Evolutionary conservation across 2,113 vertebrate species (phyloP).

Genomic region (Bos indicus): DNA sequence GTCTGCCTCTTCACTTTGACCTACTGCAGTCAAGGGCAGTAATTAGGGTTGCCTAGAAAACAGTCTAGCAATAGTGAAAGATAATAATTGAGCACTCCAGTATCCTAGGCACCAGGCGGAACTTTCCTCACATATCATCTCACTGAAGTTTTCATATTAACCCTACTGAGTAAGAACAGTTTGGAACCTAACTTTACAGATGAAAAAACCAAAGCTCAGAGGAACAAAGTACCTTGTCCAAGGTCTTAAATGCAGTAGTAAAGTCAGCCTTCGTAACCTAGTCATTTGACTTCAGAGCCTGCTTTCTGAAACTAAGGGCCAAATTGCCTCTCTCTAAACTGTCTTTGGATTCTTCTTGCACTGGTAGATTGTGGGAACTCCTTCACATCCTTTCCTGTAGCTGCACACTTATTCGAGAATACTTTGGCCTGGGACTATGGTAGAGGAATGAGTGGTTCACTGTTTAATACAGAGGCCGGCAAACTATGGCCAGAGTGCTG

Average conservation of each 20-base stretch:
- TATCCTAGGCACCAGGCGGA: not conserved
- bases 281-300: not conserved
- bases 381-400: not conserved
- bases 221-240: not conserved
- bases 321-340: not conserved
- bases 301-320: not conserved
- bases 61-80: not conserved
- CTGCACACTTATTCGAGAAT: not conserved
- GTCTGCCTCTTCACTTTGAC: not conserved
- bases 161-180: not conserved
- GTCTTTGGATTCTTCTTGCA: not conserved
- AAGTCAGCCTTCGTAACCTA: not conserved
- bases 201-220: not conserved
- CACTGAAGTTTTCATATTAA: not conserved
- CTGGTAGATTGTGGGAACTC: not conserved
- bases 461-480: not conserved
- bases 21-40: not conserved
- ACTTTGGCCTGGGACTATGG: not conserved
- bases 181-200: conserved; percentile 13
- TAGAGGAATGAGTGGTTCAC: not conserved
- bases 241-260: not conserved
- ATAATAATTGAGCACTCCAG: not conserved
- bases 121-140: not conserved
- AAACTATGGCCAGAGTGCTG: not conserved
- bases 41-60: not conserved